A percentile compares a stretch with the other conserved stretches of the same genome.
phyloP scores from a whole-genome alignment of 92 coral and sea anemone species.

The Chrysogorgia sp. region DNA sequence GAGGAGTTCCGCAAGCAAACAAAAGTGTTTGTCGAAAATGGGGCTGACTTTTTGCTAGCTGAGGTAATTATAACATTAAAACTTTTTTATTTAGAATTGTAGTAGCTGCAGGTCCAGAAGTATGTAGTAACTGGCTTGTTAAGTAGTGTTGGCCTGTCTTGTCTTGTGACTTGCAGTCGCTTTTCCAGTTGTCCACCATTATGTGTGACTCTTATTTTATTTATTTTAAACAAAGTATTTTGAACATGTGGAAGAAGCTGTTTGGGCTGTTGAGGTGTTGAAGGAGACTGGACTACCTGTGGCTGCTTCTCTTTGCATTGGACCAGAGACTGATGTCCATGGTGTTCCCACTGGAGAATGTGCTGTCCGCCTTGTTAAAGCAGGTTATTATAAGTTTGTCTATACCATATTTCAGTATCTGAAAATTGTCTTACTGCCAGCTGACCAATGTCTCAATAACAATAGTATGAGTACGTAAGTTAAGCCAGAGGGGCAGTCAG shows the following conservation, averaged over 20 bases:
- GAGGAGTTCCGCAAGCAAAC: conserved; percentile 80
- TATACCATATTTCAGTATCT: not conserved
- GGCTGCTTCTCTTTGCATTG: conserved; percentile 88
- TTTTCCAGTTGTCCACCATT: not conserved
- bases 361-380: conserved; percentile 90
- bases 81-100: not conserved
- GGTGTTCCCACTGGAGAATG: conserved; percentile 97
- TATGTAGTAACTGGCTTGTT: too few species aligned
- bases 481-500: too few species aligned
- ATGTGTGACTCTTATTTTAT: not conserved
- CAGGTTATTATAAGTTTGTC: conserved; percentile 59
- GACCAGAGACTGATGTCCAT: conserved; percentile 96
- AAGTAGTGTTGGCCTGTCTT: too few species aligned
- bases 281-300: conserved; percentile 92
- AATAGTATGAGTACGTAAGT: too few species aligned
- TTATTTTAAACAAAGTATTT: conserved; percentile 61
- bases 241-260: conserved; percentile 99
- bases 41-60: conserved; percentile 93
- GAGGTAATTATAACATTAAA: conserved; percentile 68
- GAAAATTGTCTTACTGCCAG: too few species aligned
- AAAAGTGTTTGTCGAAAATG: conserved; percentile 80
- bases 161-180: too few species aligned
- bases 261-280: conserved; percentile 94
- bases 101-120: not conserved
- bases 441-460: too few species aligned